A percentile compares a stretch with the other conserved stretches of the same genome.
phyloP scores from a whole-genome alignment of 2,888 invertebrate genomes.

The Subacronicta megacephala region DNA sequence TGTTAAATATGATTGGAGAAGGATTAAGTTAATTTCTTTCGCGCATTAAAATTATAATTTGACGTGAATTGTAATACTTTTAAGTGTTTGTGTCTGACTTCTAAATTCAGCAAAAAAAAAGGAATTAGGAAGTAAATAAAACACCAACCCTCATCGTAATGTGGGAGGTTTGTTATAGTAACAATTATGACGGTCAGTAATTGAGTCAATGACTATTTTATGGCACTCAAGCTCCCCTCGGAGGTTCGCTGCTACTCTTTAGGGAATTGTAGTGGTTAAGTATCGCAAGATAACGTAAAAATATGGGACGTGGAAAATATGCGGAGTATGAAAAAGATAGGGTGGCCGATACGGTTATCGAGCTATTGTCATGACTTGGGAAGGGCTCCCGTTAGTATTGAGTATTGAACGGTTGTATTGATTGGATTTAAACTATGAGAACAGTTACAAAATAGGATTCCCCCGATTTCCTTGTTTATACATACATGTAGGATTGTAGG shows the following conservation, averaged over 20 bases:
- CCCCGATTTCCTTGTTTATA: too few relatives aligned
- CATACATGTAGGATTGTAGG: too few relatives aligned
- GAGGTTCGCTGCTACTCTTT: constrained; percentile 6
- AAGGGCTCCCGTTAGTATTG: neutral
- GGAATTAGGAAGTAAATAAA: neutral
- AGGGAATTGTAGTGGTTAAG: constrained; percentile 7
- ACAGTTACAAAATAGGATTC: too few relatives aligned
- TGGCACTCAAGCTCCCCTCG: constrained; percentile 21
- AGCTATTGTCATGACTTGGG: neutral
- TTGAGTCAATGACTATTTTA: constrained; percentile 31
- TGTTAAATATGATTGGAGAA: too few relatives aligned
- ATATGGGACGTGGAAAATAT: constrained; percentile 2
- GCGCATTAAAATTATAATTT: too few relatives aligned
- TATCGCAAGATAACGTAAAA: constrained; percentile 5
- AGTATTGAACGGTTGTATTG: too few relatives aligned
- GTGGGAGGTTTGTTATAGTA: constrained; percentile 29
- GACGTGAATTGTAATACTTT: too few relatives aligned
- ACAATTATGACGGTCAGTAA: constrained; percentile 37
- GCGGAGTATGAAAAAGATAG: neutral
- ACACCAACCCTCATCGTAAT: constrained; percentile 2
- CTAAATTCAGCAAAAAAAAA: too few relatives aligned
- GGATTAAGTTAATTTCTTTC: too few relatives aligned
- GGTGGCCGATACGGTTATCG: neutral
- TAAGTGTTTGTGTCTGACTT: too few relatives aligned
- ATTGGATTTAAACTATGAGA: too few relatives aligned